Evolutionary conservation across 1,140 invertebrate genomes (phyloP), one percentile per base, ranked within the genome.

Genomic region (Apis florea): DNA sequence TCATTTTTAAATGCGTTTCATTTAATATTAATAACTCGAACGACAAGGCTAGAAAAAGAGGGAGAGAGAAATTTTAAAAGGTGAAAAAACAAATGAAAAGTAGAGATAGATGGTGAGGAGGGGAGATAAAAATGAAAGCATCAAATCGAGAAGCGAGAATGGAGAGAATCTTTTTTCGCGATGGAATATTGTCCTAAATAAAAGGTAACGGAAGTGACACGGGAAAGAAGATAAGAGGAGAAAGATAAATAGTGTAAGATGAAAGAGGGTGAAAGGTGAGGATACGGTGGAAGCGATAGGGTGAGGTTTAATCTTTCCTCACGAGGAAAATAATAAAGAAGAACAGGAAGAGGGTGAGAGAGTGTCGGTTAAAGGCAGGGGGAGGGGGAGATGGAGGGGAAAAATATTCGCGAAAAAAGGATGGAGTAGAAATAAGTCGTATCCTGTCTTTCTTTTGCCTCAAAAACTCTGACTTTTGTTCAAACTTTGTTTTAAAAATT

Each of bases 181-280:
- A 40, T 13, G 26, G 68, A 79, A 72, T 63, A 79, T 79, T 79
- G 49, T 49, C 58, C 58, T 79, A 72, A 79, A 79, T 79, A 61
- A 79, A 72, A 71, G 31, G 56, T 68, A 54, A 24, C 58, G 77
- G 49, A 72, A 79, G 47, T 72, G 49, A 54, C 70, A 79, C 77
- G 58, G 77, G 68, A 72, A 53, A 49, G 76, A 64, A 51, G 81
- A 77, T 72, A 77, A 77, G 74, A 77, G 66, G 49, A 49, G 71
- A 67, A 86, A 72, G 58, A 75, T 75, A 83, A 82, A 83, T 71
- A 86, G 83, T 75, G 67, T 56, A 76, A 70, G 63, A 71, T 26
- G 71, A 86, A 70, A 72, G 61, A 24, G 76, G 76, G 68, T 69
- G 58, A 61, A 61, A 58, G 58, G 72, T 66, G 71, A 71, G 63